These are phyloP conservation scores for Psophia crepitans DNA, from an alignment of 2,113 vertebrate genomes.

Conservation along the genomic window DNA sequence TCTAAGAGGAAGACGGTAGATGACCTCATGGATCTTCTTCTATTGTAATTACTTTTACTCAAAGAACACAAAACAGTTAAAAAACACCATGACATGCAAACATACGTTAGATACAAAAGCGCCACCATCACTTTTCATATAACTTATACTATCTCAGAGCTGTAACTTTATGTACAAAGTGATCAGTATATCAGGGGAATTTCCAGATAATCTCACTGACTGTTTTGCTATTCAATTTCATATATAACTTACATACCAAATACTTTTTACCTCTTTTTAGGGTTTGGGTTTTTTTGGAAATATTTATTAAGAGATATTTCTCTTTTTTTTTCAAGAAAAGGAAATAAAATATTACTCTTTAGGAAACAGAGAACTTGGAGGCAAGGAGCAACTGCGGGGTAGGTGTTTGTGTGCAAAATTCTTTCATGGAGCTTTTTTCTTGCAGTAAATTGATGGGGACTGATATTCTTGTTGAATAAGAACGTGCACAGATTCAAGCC, in stretches of 20 bases:
- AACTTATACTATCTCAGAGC: neutral
- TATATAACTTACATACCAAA: neutral
- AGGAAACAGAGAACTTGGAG: neutral
- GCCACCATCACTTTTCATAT: neutral
- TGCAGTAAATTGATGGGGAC: neutral
- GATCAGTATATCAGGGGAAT: neutral
- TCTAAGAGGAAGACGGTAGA: neutral
- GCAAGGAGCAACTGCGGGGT: neutral
- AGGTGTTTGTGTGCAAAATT: neutral
- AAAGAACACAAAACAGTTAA: neutral
- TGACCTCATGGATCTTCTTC: neutral
- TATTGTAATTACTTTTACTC: neutral
- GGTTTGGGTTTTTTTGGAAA: neutral
- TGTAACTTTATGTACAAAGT: neutral
- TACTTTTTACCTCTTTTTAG: neutral
- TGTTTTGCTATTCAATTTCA: neutral
- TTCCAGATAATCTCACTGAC: neutral
- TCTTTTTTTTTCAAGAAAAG: neutral
- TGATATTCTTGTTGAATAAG: slow-evolving; percentile 44
- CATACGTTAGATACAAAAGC: neutral
- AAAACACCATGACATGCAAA: neutral
- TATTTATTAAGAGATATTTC: neutral
- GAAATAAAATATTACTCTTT: neutral
- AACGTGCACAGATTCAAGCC: slow-evolving; percentile 15
- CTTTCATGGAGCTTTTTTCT: neutral